These are phyloP conservation scores for Lontra canadensis DNA, from an alignment of 2,113 vertebrate species.

Conservation along the genomic window DNA sequence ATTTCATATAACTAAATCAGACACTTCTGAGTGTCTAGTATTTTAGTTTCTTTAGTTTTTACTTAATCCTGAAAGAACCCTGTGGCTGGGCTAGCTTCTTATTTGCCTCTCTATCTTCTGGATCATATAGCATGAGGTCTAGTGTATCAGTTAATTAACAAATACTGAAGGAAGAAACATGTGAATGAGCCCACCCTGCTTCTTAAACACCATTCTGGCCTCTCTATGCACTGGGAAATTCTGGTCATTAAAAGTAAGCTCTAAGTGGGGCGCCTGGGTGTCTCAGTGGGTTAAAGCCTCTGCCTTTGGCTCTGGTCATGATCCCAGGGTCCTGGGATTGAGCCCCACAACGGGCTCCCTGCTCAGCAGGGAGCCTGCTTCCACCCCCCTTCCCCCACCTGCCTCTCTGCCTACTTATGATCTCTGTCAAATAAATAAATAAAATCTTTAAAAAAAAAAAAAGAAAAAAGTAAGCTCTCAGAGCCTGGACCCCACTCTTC, in stretches of 20 bases:
- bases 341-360: too few relatives aligned
- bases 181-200: neutral
- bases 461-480: neutral
- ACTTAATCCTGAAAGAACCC: neutral
- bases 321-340: too few relatives aligned
- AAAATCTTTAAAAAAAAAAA: neutral
- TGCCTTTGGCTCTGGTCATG: too few relatives aligned
- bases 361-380: too few relatives aligned
- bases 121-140: neutral
- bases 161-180: neutral
- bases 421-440: too few relatives aligned
- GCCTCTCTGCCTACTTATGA: too few relatives aligned
- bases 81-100: neutral
- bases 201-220: neutral
- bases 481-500: neutral
- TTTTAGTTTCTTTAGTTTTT: neutral
- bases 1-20: neutral
- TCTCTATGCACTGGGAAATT: neutral
- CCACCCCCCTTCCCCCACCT: too few relatives aligned
- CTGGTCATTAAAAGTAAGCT: neutral
- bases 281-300: too few relatives aligned
- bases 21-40: neutral
- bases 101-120: neutral
- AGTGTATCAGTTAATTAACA: neutral
- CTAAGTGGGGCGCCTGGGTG: too few relatives aligned